A percentile compares a stretch with the other conserved stretches of the same genome.
Conservation (phyloP, 2,888 invertebrate species). For the Stegophylla sp. region DNA sequence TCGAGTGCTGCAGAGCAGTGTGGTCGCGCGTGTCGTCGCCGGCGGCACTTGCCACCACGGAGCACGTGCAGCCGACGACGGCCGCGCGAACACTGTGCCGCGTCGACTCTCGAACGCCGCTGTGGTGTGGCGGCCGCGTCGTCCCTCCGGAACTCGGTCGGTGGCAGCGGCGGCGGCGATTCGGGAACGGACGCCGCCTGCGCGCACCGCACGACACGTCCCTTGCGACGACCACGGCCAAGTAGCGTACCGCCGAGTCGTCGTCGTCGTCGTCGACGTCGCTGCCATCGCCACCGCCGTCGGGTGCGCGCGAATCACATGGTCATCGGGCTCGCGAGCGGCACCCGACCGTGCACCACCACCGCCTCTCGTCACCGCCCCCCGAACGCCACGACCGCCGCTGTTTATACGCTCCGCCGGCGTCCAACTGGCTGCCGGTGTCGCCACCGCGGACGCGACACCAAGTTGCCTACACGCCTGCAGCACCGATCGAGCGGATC, state of each 20-base stretch:
- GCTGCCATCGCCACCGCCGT: not conserved
- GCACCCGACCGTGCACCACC: not conserved
- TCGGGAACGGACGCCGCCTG: not conserved
- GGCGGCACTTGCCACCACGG: not conserved
- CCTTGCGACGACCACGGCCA: not conserved
- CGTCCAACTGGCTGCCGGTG: conserved; percentile 43
- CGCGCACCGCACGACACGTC: not conserved
- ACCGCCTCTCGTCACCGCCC: not conserved
- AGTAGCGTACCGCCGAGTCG: not conserved
- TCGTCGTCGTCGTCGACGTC: not conserved
- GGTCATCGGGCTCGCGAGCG: not conserved
- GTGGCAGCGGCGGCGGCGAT: not conserved
- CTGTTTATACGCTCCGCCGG: not conserved
- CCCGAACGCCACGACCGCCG: not conserved
- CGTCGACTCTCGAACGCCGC: not conserved
- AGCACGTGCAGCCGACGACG: conserved; percentile 4
- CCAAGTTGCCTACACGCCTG: too few relatives aligned
- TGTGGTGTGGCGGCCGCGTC: not conserved
- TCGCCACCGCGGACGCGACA: not conserved
- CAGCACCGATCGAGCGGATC: too few relatives aligned
- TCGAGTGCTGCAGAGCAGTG: too few relatives aligned
- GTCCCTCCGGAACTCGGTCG: conserved; percentile 16
- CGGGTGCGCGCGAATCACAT: not conserved
- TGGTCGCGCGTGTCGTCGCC: not conserved
- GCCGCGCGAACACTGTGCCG: conserved; percentile 20